Percentiles rank a stretch among this genome's conserved stretches.
phyloP scores from a whole-genome alignment of 23 tunicate species.

The Trididemnum nubilum region DNA sequence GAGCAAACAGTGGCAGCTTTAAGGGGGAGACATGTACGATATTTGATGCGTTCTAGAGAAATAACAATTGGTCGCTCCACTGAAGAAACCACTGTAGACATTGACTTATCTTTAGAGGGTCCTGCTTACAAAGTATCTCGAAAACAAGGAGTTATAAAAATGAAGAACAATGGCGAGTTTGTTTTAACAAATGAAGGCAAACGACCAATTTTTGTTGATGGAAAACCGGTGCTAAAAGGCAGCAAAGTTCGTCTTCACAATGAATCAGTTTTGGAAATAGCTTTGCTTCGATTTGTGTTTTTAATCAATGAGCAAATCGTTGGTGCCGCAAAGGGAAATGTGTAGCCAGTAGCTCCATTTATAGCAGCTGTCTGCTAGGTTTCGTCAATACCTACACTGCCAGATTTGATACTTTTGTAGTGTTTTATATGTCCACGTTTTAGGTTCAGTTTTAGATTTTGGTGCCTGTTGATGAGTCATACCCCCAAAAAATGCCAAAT shows the following conservation, averaged over 20 bases:
- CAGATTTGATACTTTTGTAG: too few species aligned
- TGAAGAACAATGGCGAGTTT: slow-evolving; percentile 89
- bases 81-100: slow-evolving; percentile 64
- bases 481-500: too few species aligned
- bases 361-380: too few species aligned
- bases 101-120: slow-evolving; percentile 81
- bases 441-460: too few species aligned
- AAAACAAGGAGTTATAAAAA: slow-evolving; percentile 80
- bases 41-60: slow-evolving; percentile 72
- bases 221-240: slow-evolving; percentile 71
- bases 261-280: slow-evolving; percentile 81
- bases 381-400: background rate
- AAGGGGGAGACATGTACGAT: slow-evolving; percentile 70
- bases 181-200: slow-evolving; percentile 76
- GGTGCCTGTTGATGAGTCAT: too few species aligned
- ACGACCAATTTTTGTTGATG: slow-evolving; percentile 77
- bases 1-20: slow-evolving; percentile 74
- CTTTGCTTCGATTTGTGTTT: slow-evolving; percentile 76
- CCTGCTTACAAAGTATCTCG: slow-evolving; percentile 84
- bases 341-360: too few species aligned
- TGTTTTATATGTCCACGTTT: too few species aligned
- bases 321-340: slow-evolving; percentile 6
- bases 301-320: slow-evolving; percentile 64
- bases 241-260: slow-evolving; percentile 49
- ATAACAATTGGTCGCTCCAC: slow-evolving; percentile 82